Evolutionary conservation across 1,140 invertebrate species (phyloP).

Genomic region (Pemphigus obesinymphae): DNA sequence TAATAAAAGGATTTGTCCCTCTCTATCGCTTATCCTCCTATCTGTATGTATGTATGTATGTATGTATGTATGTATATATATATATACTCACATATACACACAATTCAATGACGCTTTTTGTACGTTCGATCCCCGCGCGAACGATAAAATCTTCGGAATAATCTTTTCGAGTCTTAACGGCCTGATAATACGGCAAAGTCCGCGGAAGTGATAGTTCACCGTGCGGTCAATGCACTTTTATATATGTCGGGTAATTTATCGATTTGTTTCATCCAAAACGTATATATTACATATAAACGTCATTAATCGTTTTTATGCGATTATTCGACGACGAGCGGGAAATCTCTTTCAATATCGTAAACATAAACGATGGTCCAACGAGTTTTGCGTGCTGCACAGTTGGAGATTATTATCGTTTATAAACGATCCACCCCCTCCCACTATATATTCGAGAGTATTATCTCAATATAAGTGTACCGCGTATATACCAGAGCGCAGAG

Average conservation of each 20-base stretch:
- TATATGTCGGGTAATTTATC: too few relatives aligned
- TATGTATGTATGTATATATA: background rate
- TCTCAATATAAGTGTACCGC: too few relatives aligned
- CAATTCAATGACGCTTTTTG: background rate
- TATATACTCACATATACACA: background rate
- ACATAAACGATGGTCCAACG: background rate
- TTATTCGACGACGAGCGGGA: background rate
- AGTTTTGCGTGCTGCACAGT: too few relatives aligned
- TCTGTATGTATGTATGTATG: background rate
- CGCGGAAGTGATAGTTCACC: too few relatives aligned
- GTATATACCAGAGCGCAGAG: too few relatives aligned
- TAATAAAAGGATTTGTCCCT: background rate
- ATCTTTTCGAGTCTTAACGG: background rate
- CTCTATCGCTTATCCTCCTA: background rate
- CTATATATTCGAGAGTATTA: too few relatives aligned
- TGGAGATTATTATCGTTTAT: conserved; percentile 17
- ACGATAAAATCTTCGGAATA: background rate
- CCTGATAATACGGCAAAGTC: too few relatives aligned
- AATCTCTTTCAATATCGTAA: background rate
- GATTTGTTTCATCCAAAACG: too few relatives aligned
- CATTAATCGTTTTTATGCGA: too few relatives aligned
- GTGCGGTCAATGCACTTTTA: too few relatives aligned
- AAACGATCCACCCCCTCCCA: background rate
- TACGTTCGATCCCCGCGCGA: too few relatives aligned
- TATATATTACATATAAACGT: too few relatives aligned